Base-by-base conservation (phyloP, 1,140 invertebrate genomes). In the Caerostris extrusa region DNA sequence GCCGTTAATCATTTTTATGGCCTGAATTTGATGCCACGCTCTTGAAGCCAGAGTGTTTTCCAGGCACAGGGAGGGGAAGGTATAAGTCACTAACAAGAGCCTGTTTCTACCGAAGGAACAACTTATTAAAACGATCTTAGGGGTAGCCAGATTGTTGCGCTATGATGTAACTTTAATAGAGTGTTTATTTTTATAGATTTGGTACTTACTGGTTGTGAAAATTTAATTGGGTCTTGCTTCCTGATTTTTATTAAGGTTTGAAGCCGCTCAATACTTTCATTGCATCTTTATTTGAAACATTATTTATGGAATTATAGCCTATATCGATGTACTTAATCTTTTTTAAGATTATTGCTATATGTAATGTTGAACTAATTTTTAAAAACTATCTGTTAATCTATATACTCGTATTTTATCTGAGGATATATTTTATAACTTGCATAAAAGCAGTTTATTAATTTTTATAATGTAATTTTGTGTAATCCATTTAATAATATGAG, bases 1-100 rank as follows among this genome's bases (percentile, higher is more conserved):
- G 55, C 82, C 82, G 82, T 85, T 85, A 85, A 85, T 85, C 82
- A 85, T 85, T 85, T 85, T 85, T 85, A 85, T 85, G 82, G 82
- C 53, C 82, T 85, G 57, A 85, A 85, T 85, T 85, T 85, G 82
- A 85, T 85, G 82, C 56, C 14, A 50, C 55, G 82, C 82, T 85
- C 55, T 77, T 77, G 71, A 77, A 77, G 50, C 55, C 55, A 7
- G 10, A 56, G 57, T 57, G 55, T 57, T 34, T 57, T 17, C 8
- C 77, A 5, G 8, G 17, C 3, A 34, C 2, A 85, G 53, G 7
- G 55, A n/a, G n/a, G 34, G 57, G 57, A 34, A 58, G 82, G 55
- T 58, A 58, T 57, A 85, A 85, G 57, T 85, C 17, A 58, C n/a
- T 58, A 85, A 85, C 82, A 85, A 85, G 57, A 17, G 8, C 55